Evolutionary conservation across 2,113 vertebrate genomes (phyloP), one percentile per base, ranked within the genome.

Genomic region (Nannobrachium achirus): DNA sequence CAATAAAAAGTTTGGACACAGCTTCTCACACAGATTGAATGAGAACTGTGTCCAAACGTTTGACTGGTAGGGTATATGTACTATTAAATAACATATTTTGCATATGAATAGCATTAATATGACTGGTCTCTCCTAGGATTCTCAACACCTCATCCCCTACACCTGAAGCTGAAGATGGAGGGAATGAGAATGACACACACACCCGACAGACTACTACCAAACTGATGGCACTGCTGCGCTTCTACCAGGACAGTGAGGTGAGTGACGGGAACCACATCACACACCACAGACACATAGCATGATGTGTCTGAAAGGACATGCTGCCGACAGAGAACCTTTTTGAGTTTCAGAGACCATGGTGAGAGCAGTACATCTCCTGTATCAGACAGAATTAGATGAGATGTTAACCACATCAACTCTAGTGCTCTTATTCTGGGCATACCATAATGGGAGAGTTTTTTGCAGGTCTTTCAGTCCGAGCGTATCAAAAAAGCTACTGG

Each of bases 201-300:
- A 73, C 44, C 78, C 84, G 60, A 9, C 66, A 86, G 0, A 86
- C 75, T 7, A 41, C 81, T 57, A 67, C 76, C 50, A 89, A 88
- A n/a, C 1, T 96, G 68, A 93, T 88, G 76, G 91, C 88, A 68
- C 89, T 97, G 73, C 89, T 95, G 71, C 44, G 50, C 51, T 97
- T 96, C 89, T 92, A 93, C 82, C 79, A 89, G 81, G 81, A 93
- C 51, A 94, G 89, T 68, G 83, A 95, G 95, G 96, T 97, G 84
- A 90, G 86, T 8, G 57, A 38, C 5, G 42, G 59, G 14, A 7
- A 6, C n/a, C 16, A 39, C 10, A 10, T 8, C 8, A 20, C n/a
- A 25, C 9, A 8, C 8, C 33, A 5, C 5, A 56, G 8, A 46
- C 4, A 46, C 8, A 1, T 15, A 67, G 8, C 60, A 48, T 7